These are phyloP conservation scores for Spea bombifrons DNA, from an alignment of 2,113 vertebrate species.

Conservation along the genomic window DNA sequence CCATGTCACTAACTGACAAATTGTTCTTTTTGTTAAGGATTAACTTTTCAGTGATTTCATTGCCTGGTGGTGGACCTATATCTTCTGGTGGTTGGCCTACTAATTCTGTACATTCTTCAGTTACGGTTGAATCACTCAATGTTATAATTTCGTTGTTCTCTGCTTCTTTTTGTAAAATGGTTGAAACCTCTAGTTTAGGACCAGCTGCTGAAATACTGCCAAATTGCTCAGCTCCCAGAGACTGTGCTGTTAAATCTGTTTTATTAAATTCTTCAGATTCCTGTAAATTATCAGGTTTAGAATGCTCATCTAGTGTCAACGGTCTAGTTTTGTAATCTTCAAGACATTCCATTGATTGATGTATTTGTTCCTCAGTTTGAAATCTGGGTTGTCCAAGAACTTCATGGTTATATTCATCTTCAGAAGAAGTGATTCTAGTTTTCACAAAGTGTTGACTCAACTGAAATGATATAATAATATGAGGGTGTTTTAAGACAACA, in stretches of 20 bases:
- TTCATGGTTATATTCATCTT: constrained; percentile 60
- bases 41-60: constrained; percentile 50
- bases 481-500: constrained; percentile 41
- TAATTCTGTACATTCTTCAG: constrained; percentile 10
- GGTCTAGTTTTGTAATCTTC: constrained; percentile 52
- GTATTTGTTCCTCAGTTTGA: constrained; percentile 56
- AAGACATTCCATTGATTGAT: constrained; percentile 53
- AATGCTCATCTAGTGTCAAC: constrained; percentile 52
- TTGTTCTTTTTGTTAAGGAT: constrained; percentile 50
- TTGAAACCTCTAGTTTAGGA: constrained; percentile 24
- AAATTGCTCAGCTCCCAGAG: constrained; percentile 47
- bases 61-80: constrained; percentile 21
- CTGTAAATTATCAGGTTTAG: constrained; percentile 54
- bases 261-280: constrained; percentile 52
- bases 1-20: constrained; percentile 29
- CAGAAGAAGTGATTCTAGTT: constrained; percentile 59
- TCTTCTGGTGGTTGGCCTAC: constrained; percentile 51
- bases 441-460: constrained; percentile 65
- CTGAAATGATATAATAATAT: constrained; percentile 65
- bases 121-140: constrained; percentile 38
- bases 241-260: constrained; percentile 50
- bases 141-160: constrained; percentile 34
- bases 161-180: constrained; percentile 38
- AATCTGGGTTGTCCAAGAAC: constrained; percentile 61
- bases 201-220: constrained; percentile 43